Conservation (phyloP, 1,140 invertebrate species). For the Phenacoccus solenopsis region DNA sequence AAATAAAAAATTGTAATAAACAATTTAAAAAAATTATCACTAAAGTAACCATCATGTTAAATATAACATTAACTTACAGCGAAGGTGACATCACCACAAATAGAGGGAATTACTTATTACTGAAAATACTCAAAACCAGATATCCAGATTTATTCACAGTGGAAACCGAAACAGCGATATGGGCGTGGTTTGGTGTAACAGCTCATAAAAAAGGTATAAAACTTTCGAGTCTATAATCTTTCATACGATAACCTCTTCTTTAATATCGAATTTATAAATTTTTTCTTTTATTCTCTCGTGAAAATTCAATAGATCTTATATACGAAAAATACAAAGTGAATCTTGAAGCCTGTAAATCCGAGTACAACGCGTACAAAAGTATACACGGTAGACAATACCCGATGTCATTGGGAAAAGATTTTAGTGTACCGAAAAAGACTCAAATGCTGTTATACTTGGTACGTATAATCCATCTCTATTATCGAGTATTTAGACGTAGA, state of each 20-base stretch:
- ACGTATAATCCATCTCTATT: constrained; percentile 18
- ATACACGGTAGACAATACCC: constrained; percentile 19
- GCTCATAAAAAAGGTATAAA: constrained; percentile 20
- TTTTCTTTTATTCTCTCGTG: too few species aligned
- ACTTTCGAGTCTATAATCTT: too few species aligned
- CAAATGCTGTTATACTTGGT: constrained; percentile 25
- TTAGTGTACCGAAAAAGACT: constrained; percentile 19
- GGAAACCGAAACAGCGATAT: constrained; percentile 37
- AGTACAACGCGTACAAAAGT: constrained; percentile 15
- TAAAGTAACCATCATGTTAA: too few species aligned
- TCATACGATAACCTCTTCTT: too few species aligned
- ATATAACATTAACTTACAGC: too few species aligned
- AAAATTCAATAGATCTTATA: constrained; percentile 20
- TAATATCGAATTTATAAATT: too few species aligned
- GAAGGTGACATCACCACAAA: constrained; percentile 60
- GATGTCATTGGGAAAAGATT: constrained; percentile 18
- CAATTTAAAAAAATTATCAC: too few species aligned
- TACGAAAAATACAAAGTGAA: constrained; percentile 22
- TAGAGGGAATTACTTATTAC: constrained; percentile 69
- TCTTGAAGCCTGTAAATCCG: constrained; percentile 17
- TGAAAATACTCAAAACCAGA: constrained; percentile 56
- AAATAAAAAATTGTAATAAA: neutral
- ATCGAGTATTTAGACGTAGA: too few species aligned
- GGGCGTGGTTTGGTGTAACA: constrained; percentile 41
- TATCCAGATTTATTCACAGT: constrained; percentile 56